phyloP scores from a whole-genome alignment of 2,888 invertebrate species.

The Drosophila pegasa region DNA sequence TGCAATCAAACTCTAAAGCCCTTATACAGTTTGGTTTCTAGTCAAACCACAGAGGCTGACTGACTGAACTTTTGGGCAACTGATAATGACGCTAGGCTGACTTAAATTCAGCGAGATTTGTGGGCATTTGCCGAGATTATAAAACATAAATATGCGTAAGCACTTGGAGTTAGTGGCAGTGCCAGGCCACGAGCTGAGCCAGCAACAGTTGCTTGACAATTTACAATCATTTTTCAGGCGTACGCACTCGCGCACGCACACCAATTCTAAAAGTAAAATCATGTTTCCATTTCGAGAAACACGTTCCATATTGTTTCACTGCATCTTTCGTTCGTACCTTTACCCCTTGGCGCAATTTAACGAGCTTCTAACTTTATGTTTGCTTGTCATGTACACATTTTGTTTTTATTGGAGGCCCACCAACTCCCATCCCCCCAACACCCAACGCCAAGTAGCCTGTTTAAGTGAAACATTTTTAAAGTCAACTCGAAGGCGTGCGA shows the following conservation, averaged over 20 bases:
- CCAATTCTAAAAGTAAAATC: conserved; percentile 57
- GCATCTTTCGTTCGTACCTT: conserved; percentile 37
- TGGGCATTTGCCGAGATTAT: conserved; percentile 51
- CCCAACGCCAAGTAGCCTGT: conserved; percentile 14
- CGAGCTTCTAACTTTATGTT: conserved; percentile 80
- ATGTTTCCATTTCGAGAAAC: conserved; percentile 42
- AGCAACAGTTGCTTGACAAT: conserved; percentile 54
- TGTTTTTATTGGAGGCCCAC: conserved; percentile 68
- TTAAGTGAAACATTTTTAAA: conserved; percentile 80
- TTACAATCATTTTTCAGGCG: conserved; percentile 13
- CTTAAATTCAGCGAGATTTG: conserved; percentile 48
- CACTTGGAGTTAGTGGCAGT: conserved; percentile 14
- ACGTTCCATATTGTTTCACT: conserved; percentile 31
- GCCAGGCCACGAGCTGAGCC: conserved; percentile 5
- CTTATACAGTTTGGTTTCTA: background rate
- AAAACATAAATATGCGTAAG: conserved; percentile 35
- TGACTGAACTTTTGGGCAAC: conserved; percentile 31
- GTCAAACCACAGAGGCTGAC: conserved; percentile 9
- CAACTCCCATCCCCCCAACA: background rate
- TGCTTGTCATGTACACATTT: conserved; percentile 79
- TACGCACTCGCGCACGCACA: conserved; percentile 7
- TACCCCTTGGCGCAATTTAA: conserved; percentile 74
- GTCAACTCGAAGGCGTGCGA: conserved; percentile 37
- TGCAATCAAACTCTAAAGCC: background rate
- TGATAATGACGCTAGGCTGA: conserved; percentile 56